Evolutionary conservation across 1,140 invertebrate species (phyloP).

Genomic region (Leptopilina clavipes): DNA sequence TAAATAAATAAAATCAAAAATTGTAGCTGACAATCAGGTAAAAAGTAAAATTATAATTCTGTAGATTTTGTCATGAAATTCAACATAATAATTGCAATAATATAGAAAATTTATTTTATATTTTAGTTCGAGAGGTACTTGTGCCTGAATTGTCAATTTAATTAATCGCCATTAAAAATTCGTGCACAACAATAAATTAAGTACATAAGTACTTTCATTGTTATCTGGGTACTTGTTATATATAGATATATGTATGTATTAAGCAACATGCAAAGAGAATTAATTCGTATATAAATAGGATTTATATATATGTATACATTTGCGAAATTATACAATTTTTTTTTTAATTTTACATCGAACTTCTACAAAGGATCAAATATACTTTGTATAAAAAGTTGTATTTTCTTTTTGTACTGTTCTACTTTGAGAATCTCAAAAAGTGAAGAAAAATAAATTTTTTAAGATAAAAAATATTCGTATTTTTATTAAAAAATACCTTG

Average conservation of each 20-base stretch:
- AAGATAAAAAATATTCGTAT: background rate
- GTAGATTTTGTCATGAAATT: no score
- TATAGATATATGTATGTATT: background rate
- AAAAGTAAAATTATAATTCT: no score
- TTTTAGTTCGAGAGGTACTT: no score
- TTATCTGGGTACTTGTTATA: conserved; percentile 31
- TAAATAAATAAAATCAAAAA: no score
- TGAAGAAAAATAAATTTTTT: conserved; percentile 10
- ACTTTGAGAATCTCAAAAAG: background rate
- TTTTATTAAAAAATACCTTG: background rate
- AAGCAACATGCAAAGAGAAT: conserved; percentile 9
- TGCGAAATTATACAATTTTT: conserved; percentile 8
- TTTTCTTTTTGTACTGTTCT: conserved; percentile 13
- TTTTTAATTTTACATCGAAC: conserved; percentile 16
- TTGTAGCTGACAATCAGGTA: no score
- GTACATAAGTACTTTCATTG: background rate
- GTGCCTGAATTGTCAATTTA: no score
- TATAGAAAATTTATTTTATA: no score
- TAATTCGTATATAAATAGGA: conserved; percentile 1
- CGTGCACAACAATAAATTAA: background rate
- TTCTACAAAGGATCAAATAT: background rate
- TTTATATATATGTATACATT: conserved; percentile 1
- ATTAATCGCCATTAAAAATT: background rate
- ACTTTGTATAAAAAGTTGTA: background rate
- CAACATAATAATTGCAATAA: no score